Conservation (phyloP, 2,113 vertebrate genomes). For the Propithecus coquereli region DNA sequence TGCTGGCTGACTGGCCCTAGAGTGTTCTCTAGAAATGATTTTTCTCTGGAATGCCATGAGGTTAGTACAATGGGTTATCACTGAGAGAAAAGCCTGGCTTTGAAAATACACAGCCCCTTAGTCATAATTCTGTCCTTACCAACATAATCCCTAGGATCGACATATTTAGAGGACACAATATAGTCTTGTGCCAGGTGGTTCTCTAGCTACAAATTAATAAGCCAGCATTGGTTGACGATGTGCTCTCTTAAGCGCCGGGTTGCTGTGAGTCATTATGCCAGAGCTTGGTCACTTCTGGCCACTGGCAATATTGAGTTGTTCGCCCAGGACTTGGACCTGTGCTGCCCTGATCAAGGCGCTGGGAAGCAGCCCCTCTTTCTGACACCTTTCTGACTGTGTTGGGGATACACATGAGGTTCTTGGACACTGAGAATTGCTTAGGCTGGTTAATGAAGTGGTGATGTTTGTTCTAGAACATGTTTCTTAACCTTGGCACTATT, state of each 20-base stretch:
- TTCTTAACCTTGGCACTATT: not conserved
- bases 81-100: not conserved
- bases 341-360: not conserved
- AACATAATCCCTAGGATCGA: not conserved
- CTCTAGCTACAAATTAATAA: not conserved
- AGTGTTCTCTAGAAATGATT: not conserved
- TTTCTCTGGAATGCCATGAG: not conserved
- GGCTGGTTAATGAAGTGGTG: not conserved
- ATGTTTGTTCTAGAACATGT: not conserved
- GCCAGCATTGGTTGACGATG: not conserved
- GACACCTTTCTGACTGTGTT: not conserved
- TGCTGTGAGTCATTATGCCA: not conserved
- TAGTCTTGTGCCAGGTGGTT: not conserved
- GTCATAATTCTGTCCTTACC: not conserved
- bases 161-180: not conserved
- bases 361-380: not conserved
- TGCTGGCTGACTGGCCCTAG: not conserved
- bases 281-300: not conserved
- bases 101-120: not conserved
- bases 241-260: not conserved
- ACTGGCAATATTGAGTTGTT: not conserved
- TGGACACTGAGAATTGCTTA: not conserved
- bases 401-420: not conserved
- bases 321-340: not conserved
- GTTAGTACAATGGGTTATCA: not conserved